These are phyloP conservation scores for Percopsis transmontana DNA, from an alignment of 2,113 vertebrate genomes.

Conservation along the genomic window DNA sequence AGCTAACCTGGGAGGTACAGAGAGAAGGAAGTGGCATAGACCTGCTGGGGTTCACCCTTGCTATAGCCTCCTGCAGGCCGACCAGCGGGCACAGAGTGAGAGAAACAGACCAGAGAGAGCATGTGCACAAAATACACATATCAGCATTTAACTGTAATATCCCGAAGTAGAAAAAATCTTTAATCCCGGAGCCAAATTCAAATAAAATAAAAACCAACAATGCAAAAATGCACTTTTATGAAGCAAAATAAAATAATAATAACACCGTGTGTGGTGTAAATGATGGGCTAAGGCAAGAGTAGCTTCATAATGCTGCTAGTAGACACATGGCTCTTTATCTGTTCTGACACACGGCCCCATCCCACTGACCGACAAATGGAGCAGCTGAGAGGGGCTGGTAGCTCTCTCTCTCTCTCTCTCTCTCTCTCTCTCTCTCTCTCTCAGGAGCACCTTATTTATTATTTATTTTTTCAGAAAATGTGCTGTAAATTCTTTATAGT, in stretches of 20 bases:
- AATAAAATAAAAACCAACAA: too few relatives aligned
- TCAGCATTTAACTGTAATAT: too few relatives aligned
- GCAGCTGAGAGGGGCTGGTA: slow-evolving; percentile 20
- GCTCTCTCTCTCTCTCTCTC: slow-evolving; percentile 21
- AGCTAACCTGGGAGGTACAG: slow-evolving; percentile 79
- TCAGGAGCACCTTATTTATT: too few relatives aligned
- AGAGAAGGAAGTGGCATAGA: slow-evolving; percentile 78
- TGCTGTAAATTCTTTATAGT: too few relatives aligned
- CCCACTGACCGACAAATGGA: slow-evolving; percentile 28
- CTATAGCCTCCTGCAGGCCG: slow-evolving; percentile 65
- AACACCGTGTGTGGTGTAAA: too few relatives aligned
- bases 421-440: slow-evolving; percentile 15
- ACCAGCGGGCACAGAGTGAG: slow-evolving; percentile 37
- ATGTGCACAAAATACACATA: too few relatives aligned
- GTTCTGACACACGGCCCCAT: slow-evolving; percentile 12
- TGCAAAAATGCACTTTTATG: too few relatives aligned
- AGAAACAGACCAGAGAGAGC: slow-evolving; percentile 7
- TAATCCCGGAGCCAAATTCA: too few relatives aligned
- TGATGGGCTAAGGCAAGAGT: background rate
- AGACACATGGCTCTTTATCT: slow-evolving; percentile 30
- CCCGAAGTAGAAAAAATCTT: too few relatives aligned
- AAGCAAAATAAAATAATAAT: too few relatives aligned
- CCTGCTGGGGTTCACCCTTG: slow-evolving; percentile 68
- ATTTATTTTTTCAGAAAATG: background rate
- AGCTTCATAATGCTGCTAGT: background rate